Conservation (phyloP, 2,113 vertebrate species). For the Cyprinodon variegatus region DNA sequence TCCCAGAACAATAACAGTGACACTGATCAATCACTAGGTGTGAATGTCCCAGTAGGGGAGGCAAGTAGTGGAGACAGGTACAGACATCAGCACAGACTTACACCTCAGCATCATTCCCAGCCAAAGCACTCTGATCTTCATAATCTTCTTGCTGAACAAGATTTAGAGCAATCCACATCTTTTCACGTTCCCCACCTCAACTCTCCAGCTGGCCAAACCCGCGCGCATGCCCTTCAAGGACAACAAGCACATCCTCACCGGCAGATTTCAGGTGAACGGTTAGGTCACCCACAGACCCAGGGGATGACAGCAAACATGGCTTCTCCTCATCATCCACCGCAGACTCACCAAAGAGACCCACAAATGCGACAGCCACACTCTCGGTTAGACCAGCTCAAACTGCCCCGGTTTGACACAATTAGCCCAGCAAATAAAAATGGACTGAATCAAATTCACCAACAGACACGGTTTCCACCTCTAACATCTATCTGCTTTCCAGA, state of each 20-base stretch:
- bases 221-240: constrained; percentile 66
- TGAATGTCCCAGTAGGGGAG: constrained; percentile 51
- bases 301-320: constrained; percentile 61
- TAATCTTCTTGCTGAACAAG: constrained; percentile 74
- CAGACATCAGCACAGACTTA: constrained; percentile 78
- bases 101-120: constrained; percentile 68
- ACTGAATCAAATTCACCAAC: constrained; percentile 72
- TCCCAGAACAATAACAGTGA: constrained; percentile 66
- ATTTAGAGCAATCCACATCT: constrained; percentile 66
- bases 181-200: constrained; percentile 75
- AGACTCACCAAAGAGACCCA: constrained; percentile 63
- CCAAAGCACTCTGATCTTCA: constrained; percentile 72
- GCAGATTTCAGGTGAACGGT: constrained; percentile 69
- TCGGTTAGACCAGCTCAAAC: constrained; percentile 80
- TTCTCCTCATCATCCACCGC: constrained; percentile 62
- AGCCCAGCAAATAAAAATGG: constrained; percentile 79
- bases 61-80: constrained; percentile 58
- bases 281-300: constrained; percentile 69
- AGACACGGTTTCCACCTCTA: constrained; percentile 84
- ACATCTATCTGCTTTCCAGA: constrained; percentile 93
- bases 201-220: constrained; percentile 58
- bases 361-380: constrained; percentile 67
- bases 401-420: constrained; percentile 80
- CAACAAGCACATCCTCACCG: constrained; percentile 68
- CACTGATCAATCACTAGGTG: constrained; percentile 54